Base-by-base conservation (phyloP, 2,797 vertebrate genomes). In the Ara ararauna region DNA sequence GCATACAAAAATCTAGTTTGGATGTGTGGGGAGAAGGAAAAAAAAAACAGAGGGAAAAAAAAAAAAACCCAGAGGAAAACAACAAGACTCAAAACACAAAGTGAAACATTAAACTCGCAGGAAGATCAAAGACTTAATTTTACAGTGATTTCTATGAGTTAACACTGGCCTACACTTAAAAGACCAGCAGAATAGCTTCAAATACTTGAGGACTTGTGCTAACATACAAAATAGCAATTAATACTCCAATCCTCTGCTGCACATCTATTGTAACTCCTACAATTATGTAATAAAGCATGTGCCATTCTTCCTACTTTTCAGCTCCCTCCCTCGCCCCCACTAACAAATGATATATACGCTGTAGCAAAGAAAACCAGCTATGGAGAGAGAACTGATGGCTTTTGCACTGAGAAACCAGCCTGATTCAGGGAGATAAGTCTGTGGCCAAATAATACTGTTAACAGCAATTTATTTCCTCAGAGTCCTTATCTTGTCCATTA, bases 21-120 rank as follows among this genome's bases (percentile, higher is more conserved):
- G 29, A 75, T 64, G 22, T 15, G 30, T 6, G 1, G 6, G 8
- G 9, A 79, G 2, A 9, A 50, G 23, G 5, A 1, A 16, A 4
- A 47, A 65, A 29, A 26, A 2, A 51, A 51, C 22, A 17, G 17
- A 18, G 42, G 18, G 13, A 4, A 38, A 18, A 27, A 42, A 42
- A 42, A 65, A 44, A 65, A 44, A 53, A 11, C 34, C 34, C 40
- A 17, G 42, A 42, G 42, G 42, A 42, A 45, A 45, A 40, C 8
- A 24, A 34, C 6, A 53, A 12, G 36, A 7, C 23, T 5, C 19
- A 80, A 73, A 82, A 77, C 4, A 34, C 40, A 61, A 17, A 61
- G 2, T 10, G 18, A 85, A 81, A 44, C 3, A 2, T 10, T 51
- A 29, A 65, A 65, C 16, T 82, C 82, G 5, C 36, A 51, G 30